Conservation (phyloP, 2,113 vertebrate species). For the Hydrochoerus hydrochaeris region DNA sequence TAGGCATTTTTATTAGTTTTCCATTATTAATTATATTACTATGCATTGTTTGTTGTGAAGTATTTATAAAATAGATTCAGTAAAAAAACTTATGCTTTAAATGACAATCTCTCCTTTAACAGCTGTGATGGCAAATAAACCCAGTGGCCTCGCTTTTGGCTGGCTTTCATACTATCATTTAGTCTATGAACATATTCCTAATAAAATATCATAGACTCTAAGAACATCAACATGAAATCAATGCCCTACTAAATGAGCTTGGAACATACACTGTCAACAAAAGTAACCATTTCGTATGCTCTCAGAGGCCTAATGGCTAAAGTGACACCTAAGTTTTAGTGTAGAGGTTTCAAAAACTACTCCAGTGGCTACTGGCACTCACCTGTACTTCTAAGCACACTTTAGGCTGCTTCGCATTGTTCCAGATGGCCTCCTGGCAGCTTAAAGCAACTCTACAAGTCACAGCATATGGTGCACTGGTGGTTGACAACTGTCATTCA, state of each 20-base stretch:
- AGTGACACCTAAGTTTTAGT: not conserved
- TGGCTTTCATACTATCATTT: not conserved
- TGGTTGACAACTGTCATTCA: slow-evolving; percentile 66
- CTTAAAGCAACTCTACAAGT: slow-evolving; percentile 14
- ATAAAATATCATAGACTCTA: not conserved
- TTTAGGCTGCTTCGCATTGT: slow-evolving; percentile 41
- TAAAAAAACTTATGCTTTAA: not conserved
- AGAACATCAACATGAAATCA: not conserved
- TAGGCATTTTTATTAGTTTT: not conserved
- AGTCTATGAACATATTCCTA: not conserved
- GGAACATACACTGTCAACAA: not conserved
- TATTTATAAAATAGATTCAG: not conserved
- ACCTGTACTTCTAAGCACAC: not conserved
- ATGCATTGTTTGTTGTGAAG: not conserved
- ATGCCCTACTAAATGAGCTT: not conserved
- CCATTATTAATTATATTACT: not conserved
- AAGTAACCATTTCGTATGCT: not conserved
- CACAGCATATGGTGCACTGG: slow-evolving; percentile 55
- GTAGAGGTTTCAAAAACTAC: not conserved
- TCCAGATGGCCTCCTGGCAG: slow-evolving; percentile 50
- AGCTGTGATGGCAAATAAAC: not conserved
- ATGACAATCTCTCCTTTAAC: not conserved
- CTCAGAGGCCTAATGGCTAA: not conserved
- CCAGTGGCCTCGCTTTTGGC: not conserved
- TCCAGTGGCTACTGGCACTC: not conserved